Evolutionary conservation across 1,140 invertebrate species (phyloP).

Genomic region (Arion vulgaris): DNA sequence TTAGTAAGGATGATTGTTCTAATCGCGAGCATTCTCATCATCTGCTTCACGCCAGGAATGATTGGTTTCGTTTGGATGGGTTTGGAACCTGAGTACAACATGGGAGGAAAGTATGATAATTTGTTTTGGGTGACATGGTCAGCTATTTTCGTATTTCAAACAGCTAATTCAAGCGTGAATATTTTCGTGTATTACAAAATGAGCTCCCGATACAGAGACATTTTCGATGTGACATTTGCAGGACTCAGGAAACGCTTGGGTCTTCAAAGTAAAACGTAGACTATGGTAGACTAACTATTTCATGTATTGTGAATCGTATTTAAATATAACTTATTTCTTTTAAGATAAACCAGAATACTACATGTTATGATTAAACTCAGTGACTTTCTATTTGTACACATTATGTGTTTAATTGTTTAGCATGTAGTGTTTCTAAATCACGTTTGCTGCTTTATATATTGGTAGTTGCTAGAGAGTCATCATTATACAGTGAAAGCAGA

Average conservation of each 20-base stretch:
- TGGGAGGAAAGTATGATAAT: not conserved
- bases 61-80: not conserved
- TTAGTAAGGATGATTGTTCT: not conserved
- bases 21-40: not conserved
- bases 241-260: not conserved
- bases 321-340: no score
- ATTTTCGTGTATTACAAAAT: slow-evolving; percentile 4
- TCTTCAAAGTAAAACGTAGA: not conserved
- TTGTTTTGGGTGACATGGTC: not conserved
- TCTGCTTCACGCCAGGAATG: slow-evolving; percentile 12
- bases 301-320: no score
- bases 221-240: not conserved
- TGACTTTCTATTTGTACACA: no score
- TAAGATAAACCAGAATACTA: no score
- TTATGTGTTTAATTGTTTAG: no score
- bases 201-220: not conserved
- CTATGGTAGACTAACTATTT: no score
- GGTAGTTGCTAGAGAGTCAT: no score
- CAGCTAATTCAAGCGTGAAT: slow-evolving; percentile 9
- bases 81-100: not conserved
- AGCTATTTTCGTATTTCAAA: not conserved
- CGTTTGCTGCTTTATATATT: no score
- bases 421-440: no score
- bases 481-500: no score
- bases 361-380: no score